phyloP scores from a whole-genome alignment of 2,888 invertebrate genomes.

The Calameuta pallipes region DNA sequence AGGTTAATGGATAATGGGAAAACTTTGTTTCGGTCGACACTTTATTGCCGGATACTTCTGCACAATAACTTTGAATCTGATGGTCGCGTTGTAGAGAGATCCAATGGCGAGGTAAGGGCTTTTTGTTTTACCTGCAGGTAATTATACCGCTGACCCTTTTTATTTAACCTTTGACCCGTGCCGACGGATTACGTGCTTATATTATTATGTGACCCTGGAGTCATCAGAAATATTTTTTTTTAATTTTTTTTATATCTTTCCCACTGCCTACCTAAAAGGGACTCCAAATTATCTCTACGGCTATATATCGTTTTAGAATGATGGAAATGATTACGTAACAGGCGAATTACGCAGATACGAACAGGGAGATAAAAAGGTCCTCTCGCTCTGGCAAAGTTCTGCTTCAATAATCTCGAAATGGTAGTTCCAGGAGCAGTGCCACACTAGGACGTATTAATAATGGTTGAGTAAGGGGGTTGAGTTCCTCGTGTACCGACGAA shows the following conservation, averaged over 20 bases:
- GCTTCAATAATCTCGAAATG: slow-evolving; percentile 46
- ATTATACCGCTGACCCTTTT: too few relatives aligned
- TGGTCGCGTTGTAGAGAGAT: neutral
- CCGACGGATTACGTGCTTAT: too few relatives aligned
- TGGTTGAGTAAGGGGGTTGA: slow-evolving; percentile 20
- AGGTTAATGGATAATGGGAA: slow-evolving; percentile 62
- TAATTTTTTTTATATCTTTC: too few relatives aligned
- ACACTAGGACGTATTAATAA: slow-evolving; percentile 49
- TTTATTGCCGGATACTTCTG: slow-evolving; percentile 44
- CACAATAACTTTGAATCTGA: neutral
- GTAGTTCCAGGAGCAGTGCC: slow-evolving; percentile 36
- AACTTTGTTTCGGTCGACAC: slow-evolving; percentile 57
- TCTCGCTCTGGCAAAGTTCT: slow-evolving; percentile 42
- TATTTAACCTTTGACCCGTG: too few relatives aligned
- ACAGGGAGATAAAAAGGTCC: neutral
- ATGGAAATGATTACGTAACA: neutral
- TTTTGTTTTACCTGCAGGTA: neutral
- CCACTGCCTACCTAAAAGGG: neutral
- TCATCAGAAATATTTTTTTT: too few relatives aligned
- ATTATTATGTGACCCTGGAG: too few relatives aligned
- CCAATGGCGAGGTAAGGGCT: neutral
- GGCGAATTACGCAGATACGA: neutral
- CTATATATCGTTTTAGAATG: too few relatives aligned
- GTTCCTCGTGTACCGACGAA: slow-evolving; percentile 7
- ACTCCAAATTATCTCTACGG: neutral